Conservation (phyloP, 2,113 vertebrate genomes). For the Gyps fulvus region DNA sequence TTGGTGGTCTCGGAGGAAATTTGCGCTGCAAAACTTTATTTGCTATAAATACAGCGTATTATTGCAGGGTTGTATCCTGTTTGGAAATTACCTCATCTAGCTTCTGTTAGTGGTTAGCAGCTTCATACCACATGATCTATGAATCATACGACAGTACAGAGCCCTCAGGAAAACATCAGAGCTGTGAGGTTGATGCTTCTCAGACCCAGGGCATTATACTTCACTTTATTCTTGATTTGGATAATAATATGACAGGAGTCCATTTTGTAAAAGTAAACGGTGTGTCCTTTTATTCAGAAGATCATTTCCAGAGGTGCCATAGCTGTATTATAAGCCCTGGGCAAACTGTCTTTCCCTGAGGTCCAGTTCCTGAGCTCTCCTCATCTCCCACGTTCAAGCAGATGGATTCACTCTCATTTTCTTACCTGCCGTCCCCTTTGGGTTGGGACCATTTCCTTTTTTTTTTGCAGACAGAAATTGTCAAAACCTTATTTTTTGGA, state of each 20-base stretch:
- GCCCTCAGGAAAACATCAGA: background rate
- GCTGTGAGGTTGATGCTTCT: background rate
- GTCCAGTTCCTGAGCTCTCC: background rate
- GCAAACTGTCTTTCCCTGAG: background rate
- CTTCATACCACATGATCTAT: constrained; percentile 12
- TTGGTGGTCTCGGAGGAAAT: background rate
- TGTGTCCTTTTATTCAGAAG: background rate
- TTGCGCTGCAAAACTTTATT: background rate
- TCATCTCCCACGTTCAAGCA: background rate
- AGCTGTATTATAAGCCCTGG: background rate
- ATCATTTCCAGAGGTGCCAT: background rate
- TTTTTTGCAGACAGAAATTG: background rate
- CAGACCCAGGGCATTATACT: background rate
- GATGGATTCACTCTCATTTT: background rate
- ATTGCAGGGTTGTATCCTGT: constrained; percentile 74
- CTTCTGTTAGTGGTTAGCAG: constrained; percentile 68
- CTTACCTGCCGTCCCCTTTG: background rate
- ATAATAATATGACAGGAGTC: background rate
- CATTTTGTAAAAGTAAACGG: background rate
- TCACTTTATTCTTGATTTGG: background rate
- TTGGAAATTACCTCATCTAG: constrained; percentile 74
- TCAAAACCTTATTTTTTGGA: background rate
- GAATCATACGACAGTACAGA: background rate
- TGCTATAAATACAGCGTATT: constrained; percentile 72
- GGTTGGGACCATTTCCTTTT: background rate